A percentile compares a stretch with the other conserved stretches of the same genome.
phyloP scores from a whole-genome alignment of 2,888 invertebrate genomes.

The Pammene aurita region DNA sequence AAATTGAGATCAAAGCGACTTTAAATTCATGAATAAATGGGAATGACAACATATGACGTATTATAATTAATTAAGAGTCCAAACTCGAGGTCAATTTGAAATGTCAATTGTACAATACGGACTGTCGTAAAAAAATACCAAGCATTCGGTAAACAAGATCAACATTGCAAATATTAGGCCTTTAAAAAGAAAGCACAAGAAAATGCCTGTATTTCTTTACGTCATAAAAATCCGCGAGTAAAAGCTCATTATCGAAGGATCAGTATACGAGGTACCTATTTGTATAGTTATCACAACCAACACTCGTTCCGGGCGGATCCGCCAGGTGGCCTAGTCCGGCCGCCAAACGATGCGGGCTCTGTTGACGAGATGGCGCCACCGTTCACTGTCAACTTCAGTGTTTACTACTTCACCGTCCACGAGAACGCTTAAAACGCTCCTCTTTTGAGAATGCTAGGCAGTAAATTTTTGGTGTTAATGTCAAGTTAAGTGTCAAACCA shows the following conservation, averaged over 20 bases:
- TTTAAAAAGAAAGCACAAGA: constrained; percentile 51
- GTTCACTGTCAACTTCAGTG: background rate
- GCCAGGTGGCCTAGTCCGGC: constrained; percentile 58
- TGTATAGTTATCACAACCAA: constrained; percentile 66
- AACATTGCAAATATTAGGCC: constrained; percentile 51
- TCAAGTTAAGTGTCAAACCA: too few relatives aligned
- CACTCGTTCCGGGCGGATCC: constrained; percentile 56
- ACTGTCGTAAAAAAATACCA: constrained; percentile 57
- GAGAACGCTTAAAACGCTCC: too few relatives aligned
- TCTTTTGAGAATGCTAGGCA: too few relatives aligned
- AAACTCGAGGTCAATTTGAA: constrained; percentile 33
- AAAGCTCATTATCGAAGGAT: constrained; percentile 19
- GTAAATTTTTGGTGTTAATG: too few relatives aligned
- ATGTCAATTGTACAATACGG: constrained; percentile 29
- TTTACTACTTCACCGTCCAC: too few relatives aligned
- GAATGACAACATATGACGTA: constrained; percentile 30
- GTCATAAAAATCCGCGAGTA: constrained; percentile 43
- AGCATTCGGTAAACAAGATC: constrained; percentile 56
- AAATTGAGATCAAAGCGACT: constrained; percentile 78
- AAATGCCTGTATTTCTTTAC: constrained; percentile 64
- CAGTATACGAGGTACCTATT: constrained; percentile 33
- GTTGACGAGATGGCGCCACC: constrained; percentile 52
- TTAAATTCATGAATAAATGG: constrained; percentile 41
- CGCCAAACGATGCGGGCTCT: constrained; percentile 44
- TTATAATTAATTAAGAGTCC: constrained; percentile 30